Evolutionary conservation across 1,140 invertebrate species (phyloP), one percentile per base, ranked within the genome.

Genomic region (Cydia fagiglandana): DNA sequence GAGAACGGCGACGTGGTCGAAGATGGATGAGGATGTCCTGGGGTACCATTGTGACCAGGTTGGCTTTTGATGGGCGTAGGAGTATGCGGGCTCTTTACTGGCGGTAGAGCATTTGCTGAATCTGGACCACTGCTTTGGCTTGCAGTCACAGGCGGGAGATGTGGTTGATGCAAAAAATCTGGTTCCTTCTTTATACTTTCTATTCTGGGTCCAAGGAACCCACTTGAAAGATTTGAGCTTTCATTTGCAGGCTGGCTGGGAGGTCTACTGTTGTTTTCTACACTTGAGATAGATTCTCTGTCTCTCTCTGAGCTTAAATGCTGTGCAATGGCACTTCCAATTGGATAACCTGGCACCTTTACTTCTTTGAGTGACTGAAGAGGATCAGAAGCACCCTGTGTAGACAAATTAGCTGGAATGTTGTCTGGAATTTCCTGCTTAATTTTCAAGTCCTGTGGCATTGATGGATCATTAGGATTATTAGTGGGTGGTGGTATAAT

Each of bases 151-250:
- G 93, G 84, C 70, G 86, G 84, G 76, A 92, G 80, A 79, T 92
- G 84, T 78, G 89, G 86, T 81, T 93, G 91, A 82, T 91, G 87
- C 61, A 90, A 83, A 79, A 94, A 93, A 77, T 96, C 95, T 20
- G 95, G 95, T 88, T 97, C 96, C 79, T 96, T 96, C 81, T 97
- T 97, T 73, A 97, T 96, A 82, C 95, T 95, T 30, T 96, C 95
- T 77, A 95, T 89, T 83, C 94, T 94, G 45, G 95, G 94, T 2
- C 95, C 94, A 24, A 94, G 84, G 84, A 93, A 93, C 76, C 89
- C 88, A 87, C 90, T 91, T 73, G 83, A 78, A 81, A 91, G 85
- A 80, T 84, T 89, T 38, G 86, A 77, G 81, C 77, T 88, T 75
- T 92, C 91, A 85, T 88, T 91, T 76, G 88, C 84, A 34, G 93